Percentiles rank a stretch among this genome's conserved stretches.
phyloP scores from a whole-genome alignment of 2,113 vertebrate genomes.

The Brevimyrus niger region DNA sequence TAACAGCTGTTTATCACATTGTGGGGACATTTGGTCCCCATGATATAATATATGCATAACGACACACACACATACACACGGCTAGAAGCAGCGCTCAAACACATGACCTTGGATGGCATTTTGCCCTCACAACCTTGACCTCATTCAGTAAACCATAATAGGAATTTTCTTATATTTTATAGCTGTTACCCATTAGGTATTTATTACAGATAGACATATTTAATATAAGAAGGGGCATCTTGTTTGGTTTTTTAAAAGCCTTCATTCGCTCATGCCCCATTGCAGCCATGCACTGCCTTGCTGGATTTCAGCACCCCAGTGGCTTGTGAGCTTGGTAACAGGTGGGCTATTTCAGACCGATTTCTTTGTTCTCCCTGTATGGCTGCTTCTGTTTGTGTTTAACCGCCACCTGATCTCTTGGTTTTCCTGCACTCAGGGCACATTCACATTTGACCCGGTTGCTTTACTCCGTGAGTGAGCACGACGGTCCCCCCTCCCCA shows the following conservation, averaged over 20 bases:
- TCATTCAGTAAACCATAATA: background rate
- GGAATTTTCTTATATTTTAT: background rate
- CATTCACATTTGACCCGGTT: background rate
- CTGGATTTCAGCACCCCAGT: background rate
- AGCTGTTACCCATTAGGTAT: background rate
- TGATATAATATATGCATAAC: background rate
- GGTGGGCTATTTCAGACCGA: background rate
- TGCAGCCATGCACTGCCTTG: background rate
- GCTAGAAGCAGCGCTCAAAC: background rate
- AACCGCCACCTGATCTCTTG: background rate
- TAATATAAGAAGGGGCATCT: background rate
- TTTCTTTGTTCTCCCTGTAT: background rate
- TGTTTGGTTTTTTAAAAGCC: background rate
- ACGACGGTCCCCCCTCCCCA: background rate
- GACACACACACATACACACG: background rate
- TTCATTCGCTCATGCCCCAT: background rate
- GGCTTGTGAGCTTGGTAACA: background rate
- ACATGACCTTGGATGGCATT: background rate
- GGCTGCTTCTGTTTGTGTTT: background rate
- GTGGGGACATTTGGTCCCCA: background rate
- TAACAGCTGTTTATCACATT: no score
- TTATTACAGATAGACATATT: background rate
- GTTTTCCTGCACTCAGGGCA: background rate
- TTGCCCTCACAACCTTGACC: background rate
- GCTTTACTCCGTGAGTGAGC: background rate